A percentile compares a stretch with the other conserved stretches of the same genome.
phyloP scores from a whole-genome alignment of 1,140 invertebrate species.

The Drosophila arizonae region DNA sequence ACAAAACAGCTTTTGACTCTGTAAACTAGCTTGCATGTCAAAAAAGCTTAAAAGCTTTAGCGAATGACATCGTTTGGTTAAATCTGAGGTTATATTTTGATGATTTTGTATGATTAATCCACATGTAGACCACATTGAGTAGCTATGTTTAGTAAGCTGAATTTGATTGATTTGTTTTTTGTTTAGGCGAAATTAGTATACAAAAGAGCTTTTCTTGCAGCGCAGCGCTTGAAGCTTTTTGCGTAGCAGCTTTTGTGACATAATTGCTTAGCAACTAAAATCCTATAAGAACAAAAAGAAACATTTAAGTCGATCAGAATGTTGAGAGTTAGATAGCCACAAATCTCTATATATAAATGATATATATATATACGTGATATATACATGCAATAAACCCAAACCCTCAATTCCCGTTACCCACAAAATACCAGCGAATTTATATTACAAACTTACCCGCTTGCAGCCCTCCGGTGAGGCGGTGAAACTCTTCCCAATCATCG shows the following conservation, averaged over 20 bases:
- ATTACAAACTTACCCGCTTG: slow-evolving; percentile 81
- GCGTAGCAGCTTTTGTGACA: slow-evolving; percentile 66
- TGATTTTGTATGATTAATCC: slow-evolving; percentile 66
- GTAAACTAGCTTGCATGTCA: slow-evolving; percentile 3
- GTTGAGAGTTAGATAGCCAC: slow-evolving; percentile 61
- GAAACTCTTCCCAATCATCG: slow-evolving; percentile 82
- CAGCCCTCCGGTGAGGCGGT: slow-evolving; percentile 82
- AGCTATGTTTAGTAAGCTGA: slow-evolving; percentile 71
- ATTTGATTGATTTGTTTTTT: slow-evolving; percentile 33
- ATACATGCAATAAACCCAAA: slow-evolving; percentile 27
- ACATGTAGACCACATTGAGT: slow-evolving; percentile 79
- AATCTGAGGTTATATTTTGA: slow-evolving; percentile 63
- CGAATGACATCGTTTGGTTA: slow-evolving; percentile 27
- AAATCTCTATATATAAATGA: slow-evolving; percentile 8
- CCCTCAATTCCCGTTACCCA: background rate
- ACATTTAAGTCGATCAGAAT: slow-evolving; percentile 57
- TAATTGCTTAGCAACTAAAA: slow-evolving; percentile 82
- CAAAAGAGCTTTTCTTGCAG: slow-evolving; percentile 76
- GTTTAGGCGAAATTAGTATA: slow-evolving; percentile 78
- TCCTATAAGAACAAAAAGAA: slow-evolving; percentile 82
- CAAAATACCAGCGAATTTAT: slow-evolving; percentile 3
- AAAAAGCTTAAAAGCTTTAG: slow-evolving; percentile 16
- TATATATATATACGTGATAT: background rate
- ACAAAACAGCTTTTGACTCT: background rate
- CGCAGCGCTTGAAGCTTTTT: slow-evolving; percentile 76